These are phyloP conservation scores for Taenioides sp. DNA, from an alignment of 2,797 vertebrate species.

Conservation along the genomic window DNA sequence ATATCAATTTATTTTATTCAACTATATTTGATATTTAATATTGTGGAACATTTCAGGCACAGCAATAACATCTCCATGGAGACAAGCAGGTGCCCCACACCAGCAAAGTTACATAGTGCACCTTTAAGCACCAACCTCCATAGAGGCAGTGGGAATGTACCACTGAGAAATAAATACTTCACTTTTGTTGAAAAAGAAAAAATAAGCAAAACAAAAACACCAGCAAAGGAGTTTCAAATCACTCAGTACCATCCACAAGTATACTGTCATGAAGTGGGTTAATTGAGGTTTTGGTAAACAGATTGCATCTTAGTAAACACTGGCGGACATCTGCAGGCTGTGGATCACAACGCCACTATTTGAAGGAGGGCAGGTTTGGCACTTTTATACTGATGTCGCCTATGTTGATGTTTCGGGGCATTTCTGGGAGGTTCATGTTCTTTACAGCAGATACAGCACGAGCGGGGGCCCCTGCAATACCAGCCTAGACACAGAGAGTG, in stretches of 20 bases:
- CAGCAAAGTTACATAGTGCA: too few relatives aligned
- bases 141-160: conserved; percentile 82
- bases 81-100: too few relatives aligned
- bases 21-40: too few relatives aligned
- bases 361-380: conserved; percentile 99
- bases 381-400: conserved; percentile 99
- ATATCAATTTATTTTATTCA: too few relatives aligned
- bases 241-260: conserved; percentile 84
- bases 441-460: conserved; percentile 98
- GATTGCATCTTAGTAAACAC: conserved; percentile 81
- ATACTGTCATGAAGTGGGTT: conserved; percentile 74
- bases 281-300: conserved; percentile 89
- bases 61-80: too few relatives aligned
- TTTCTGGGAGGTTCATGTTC: conserved; percentile 99
- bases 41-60: too few relatives aligned
- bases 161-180: conserved; percentile 84
- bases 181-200: conserved; percentile 67
- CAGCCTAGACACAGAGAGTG: conserved; percentile 84
- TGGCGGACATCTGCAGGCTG: conserved; percentile 80
- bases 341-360: conserved; percentile 82
- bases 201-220: conserved; percentile 70
- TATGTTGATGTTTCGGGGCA: conserved; percentile 99
- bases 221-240: conserved; percentile 62
- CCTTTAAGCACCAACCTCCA: conserved; percentile 69
- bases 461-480: conserved; percentile 97